Evolutionary conservation across 1,140 invertebrate genomes (phyloP).

Genomic region (Cotesia typhae): DNA sequence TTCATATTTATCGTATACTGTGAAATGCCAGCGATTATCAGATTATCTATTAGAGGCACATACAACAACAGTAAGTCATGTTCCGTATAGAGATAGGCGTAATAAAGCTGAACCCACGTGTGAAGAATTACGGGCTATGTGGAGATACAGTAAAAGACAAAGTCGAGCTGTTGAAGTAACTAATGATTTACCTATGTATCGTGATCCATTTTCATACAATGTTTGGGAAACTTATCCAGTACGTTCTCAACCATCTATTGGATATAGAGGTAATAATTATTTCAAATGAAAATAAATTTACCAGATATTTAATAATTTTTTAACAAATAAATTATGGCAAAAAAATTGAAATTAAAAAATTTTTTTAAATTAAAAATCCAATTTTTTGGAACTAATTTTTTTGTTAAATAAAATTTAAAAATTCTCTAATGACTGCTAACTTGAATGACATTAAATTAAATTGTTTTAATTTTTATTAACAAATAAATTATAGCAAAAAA

Average conservation of each 20-base stretch:
- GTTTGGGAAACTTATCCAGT: slow-evolving; percentile 77
- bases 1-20: slow-evolving; percentile 45
- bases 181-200: slow-evolving; percentile 82
- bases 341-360: too few species aligned
- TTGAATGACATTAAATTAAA: too few species aligned
- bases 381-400: too few species aligned
- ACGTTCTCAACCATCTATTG: slow-evolving; percentile 48
- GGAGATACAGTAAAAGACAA: slow-evolving; percentile 88
- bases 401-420: too few species aligned
- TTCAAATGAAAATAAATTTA: background rate
- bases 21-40: slow-evolving; percentile 46
- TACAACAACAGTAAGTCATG: slow-evolving; percentile 44
- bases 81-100: slow-evolving; percentile 43
- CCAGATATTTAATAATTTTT: too few species aligned
- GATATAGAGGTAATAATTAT: slow-evolving; percentile 52
- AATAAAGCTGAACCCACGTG: slow-evolving; percentile 77
- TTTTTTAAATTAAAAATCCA: too few species aligned
- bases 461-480: too few species aligned
- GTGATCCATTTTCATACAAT: slow-evolving; percentile 82
- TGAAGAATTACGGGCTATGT: slow-evolving; percentile 88
- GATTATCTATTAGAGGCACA: slow-evolving; percentile 46
- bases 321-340: too few species aligned
- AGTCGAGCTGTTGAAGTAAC: slow-evolving; percentile 85
- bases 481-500: too few species aligned
- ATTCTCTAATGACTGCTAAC: too few species aligned